phyloP scores from a whole-genome alignment of 2,888 invertebrate species.

The Drosophila nigricruria region DNA sequence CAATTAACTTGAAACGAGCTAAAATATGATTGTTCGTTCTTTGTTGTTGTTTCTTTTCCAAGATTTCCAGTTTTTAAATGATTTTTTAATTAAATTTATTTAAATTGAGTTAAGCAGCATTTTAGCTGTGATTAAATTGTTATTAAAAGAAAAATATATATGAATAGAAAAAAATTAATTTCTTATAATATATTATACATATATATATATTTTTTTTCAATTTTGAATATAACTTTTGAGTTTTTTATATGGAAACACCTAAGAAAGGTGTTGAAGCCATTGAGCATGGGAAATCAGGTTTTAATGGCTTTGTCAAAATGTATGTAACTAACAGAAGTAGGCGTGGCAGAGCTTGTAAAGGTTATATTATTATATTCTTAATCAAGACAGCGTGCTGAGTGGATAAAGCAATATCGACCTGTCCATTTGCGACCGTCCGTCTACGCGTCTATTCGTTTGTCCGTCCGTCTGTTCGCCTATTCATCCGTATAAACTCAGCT shows the following conservation, averaged over 20 bases:
- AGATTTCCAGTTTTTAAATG: constrained; percentile 21
- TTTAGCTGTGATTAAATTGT: background rate
- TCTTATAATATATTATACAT: background rate
- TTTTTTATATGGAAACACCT: background rate
- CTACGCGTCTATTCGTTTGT: background rate
- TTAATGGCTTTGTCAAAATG: background rate
- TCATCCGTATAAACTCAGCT: background rate
- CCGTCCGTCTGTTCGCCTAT: background rate
- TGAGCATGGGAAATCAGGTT: background rate
- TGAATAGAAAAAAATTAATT: background rate
- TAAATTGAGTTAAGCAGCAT: background rate
- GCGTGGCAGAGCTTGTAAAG: background rate
- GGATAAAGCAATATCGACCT: background rate
- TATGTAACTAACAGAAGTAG: background rate
- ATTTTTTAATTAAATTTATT: background rate
- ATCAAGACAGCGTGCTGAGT: background rate
- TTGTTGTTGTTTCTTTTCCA: background rate
- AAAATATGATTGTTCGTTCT: background rate
- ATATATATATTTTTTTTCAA: too few species aligned
- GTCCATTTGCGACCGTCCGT: background rate
- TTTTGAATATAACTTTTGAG: background rate
- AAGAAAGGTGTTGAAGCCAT: background rate
- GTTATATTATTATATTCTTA: background rate
- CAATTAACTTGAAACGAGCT: constrained; percentile 3
- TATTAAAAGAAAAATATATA: background rate